phyloP scores from a whole-genome alignment of 2,888 invertebrate genomes.

The Himalopsyche kuldschensis region DNA sequence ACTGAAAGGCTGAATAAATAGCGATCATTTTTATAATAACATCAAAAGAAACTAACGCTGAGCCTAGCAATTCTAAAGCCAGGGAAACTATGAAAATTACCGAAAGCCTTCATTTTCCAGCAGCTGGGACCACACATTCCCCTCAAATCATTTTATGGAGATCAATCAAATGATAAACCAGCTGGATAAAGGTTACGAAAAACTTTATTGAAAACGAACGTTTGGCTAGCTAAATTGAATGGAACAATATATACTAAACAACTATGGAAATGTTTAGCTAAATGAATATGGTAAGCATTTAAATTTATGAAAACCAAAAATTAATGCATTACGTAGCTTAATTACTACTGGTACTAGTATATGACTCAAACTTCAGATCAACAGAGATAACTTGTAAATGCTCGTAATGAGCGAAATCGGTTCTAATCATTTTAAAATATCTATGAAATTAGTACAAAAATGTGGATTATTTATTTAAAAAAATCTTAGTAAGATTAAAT shows the following conservation, averaged over 20 bases:
- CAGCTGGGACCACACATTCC: background rate
- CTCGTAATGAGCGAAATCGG: too few species aligned
- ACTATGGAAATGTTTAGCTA: too few species aligned
- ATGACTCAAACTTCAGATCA: too few species aligned
- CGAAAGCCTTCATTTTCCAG: background rate
- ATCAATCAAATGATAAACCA: background rate
- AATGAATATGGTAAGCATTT: too few species aligned
- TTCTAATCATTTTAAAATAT: too few species aligned
- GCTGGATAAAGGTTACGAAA: background rate
- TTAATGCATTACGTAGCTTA: too few species aligned
- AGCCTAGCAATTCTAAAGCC: background rate
- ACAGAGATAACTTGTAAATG: too few species aligned
- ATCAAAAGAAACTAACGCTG: background rate
- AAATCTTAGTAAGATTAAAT: too few species aligned
- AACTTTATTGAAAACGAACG: background rate
- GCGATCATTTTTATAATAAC: background rate
- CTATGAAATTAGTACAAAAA: too few species aligned
- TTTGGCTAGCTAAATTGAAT: background rate
- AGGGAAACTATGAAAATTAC: background rate
- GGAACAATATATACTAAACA: background rate
- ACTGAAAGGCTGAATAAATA: background rate
- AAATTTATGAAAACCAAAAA: too few species aligned
- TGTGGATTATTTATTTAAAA: too few species aligned
- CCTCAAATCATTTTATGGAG: background rate
- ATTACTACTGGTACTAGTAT: too few species aligned